Evolutionary conservation across 2,113 vertebrate genomes (phyloP).

Genomic region (Spheniscus mendiculus): DNA sequence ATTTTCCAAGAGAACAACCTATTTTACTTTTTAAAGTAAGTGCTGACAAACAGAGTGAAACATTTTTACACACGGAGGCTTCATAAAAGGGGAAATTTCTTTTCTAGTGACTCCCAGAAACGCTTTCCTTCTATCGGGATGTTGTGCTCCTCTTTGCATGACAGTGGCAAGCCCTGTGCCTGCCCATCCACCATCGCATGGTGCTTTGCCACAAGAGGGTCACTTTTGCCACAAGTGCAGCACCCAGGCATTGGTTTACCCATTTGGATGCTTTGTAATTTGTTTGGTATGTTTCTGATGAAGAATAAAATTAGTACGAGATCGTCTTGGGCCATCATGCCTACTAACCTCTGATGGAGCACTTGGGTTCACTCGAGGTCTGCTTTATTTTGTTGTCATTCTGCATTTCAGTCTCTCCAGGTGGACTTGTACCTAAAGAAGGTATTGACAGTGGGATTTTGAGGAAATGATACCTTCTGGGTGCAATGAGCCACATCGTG

Average conservation of each 20-base stretch:
- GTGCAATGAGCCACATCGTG: accelerated
- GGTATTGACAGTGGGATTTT: accelerated
- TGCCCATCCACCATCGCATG: accelerated
- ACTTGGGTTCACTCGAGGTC: accelerated
- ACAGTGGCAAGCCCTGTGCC: not conserved
- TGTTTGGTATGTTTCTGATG: not conserved
- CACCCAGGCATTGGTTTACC: not conserved
- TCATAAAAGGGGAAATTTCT: not conserved
- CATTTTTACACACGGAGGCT: not conserved
- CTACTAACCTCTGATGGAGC: not conserved
- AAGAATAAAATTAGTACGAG: not conserved
- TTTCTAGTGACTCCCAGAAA: not conserved
- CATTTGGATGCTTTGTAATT: not conserved
- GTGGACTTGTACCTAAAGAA: too few species aligned
- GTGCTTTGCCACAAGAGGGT: not conserved
- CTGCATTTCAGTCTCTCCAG: accelerated
- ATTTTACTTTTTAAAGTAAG: not conserved
- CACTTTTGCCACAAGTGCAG: not conserved
- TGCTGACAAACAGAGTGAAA: not conserved
- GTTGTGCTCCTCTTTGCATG: accelerated
- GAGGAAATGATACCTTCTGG: accelerated
- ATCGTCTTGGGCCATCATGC: not conserved
- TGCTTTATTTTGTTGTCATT: accelerated
- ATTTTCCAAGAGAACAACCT: not conserved
- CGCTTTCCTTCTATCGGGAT: not conserved